Evolutionary conservation across 2,888 invertebrate genomes (phyloP).

Genomic region (Taphrorychus bicolor): DNA sequence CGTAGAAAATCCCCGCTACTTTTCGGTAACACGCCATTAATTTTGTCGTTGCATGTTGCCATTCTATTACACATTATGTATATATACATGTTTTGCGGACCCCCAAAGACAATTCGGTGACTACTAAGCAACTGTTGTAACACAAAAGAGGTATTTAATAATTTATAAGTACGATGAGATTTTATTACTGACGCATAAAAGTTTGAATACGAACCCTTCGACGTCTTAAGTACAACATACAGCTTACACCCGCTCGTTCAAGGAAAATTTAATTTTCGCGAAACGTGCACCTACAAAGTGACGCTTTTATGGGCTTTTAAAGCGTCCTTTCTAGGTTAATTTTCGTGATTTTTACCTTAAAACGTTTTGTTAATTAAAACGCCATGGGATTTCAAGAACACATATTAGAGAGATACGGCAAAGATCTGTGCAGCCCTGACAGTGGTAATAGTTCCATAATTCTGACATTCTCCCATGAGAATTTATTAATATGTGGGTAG

Average conservation of each 20-base stretch:
- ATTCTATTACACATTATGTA: background rate
- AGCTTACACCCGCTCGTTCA: no score
- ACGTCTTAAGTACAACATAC: background rate
- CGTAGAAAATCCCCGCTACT: conserved; percentile 8
- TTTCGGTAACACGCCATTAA: conserved; percentile 12
- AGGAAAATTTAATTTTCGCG: background rate
- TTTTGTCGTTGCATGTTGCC: conserved; percentile 2
- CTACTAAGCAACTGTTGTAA: background rate
- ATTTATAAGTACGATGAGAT: background rate
- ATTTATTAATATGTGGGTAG: no score
- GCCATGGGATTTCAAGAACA: background rate
- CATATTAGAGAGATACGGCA: no score
- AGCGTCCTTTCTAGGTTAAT: background rate
- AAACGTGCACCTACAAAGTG: background rate
- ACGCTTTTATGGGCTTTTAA: conserved; percentile 2
- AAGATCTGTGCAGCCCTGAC: no score
- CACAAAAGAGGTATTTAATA: background rate
- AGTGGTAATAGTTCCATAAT: no score
- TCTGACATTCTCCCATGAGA: no score
- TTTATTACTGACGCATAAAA: background rate
- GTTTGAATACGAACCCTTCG: background rate
- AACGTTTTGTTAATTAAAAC: background rate
- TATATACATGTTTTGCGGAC: no score
- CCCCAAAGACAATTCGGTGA: background rate
- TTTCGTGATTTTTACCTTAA: background rate